Conservation (phyloP, 2,888 invertebrate species). For the Drosophila parthenogenetica region DNA sequence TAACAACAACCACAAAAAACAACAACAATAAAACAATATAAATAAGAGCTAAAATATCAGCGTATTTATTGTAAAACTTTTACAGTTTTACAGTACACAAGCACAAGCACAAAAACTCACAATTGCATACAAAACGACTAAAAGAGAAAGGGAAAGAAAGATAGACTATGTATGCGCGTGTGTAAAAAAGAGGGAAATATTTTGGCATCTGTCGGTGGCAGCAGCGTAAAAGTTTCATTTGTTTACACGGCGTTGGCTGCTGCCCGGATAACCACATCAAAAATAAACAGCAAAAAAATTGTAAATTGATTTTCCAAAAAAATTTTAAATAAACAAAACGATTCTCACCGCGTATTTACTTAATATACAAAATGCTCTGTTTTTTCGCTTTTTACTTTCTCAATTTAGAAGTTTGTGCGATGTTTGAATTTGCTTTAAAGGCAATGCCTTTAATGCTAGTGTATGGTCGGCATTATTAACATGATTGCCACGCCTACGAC, state of each 20-base stretch:
- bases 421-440: slow-evolving; percentile 22
- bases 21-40: slow-evolving; percentile 7
- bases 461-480: slow-evolving; percentile 73
- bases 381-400: slow-evolving; percentile 15
- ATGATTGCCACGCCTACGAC: slow-evolving; percentile 61
- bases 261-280: slow-evolving; percentile 74
- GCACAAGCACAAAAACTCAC: not conserved
- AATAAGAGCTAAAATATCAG: slow-evolving; percentile 11
- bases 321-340: slow-evolving; percentile 70
- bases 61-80: slow-evolving; percentile 44
- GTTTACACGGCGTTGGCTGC: slow-evolving; percentile 59
- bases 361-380: slow-evolving; percentile 21
- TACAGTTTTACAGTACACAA: slow-evolving; percentile 30
- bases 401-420: slow-evolving; percentile 10
- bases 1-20: slow-evolving; percentile 13
- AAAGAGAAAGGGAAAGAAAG: not conserved
- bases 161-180: not conserved
- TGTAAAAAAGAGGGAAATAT: slow-evolving; percentile 10
- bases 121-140: not conserved
- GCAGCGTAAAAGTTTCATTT: slow-evolving; percentile 66
- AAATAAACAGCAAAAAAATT: slow-evolving; percentile 69
- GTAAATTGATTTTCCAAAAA: slow-evolving; percentile 74
- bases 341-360: slow-evolving; percentile 41
- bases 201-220: slow-evolving; percentile 66
- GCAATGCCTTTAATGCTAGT: slow-evolving; percentile 33